Percentiles rank a stretch among this genome's conserved stretches.
These are phyloP conservation scores for Adela reaumurella DNA, from an alignment of 2,888 invertebrate genomes.

Conservation along the genomic window DNA sequence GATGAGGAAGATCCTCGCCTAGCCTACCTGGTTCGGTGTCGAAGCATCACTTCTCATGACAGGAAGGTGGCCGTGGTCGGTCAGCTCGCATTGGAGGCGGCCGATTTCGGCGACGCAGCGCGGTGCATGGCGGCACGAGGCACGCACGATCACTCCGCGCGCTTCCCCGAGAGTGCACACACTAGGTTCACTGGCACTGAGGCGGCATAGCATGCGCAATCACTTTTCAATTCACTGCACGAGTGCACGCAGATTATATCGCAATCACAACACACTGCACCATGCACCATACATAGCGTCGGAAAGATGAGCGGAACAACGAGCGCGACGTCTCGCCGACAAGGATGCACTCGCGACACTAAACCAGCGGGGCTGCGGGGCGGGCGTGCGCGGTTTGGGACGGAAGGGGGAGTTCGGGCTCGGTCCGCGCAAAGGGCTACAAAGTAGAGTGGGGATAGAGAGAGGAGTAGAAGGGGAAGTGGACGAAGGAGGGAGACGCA, in stretches of 20 bases:
- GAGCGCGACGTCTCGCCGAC: background rate
- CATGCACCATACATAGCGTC: background rate
- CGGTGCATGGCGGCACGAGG: slow-evolving; percentile 2
- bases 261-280: background rate
- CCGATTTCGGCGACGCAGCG: background rate
- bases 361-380: slow-evolving; percentile 15
- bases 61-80: slow-evolving; percentile 17
- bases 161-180: too few relatives aligned
- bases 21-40: slow-evolving; percentile 48
- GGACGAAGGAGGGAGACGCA: slow-evolving; percentile 37
- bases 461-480: slow-evolving; percentile 27
- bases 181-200: background rate
- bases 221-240: background rate
- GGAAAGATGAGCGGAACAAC: background rate
- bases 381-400: slow-evolving; percentile 27
- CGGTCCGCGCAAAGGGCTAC: slow-evolving; percentile 13
- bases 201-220: background rate
- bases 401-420: slow-evolving; percentile 13
- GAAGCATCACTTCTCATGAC: slow-evolving; percentile 47
- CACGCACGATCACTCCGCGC: background rate
- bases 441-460: slow-evolving; percentile 17
- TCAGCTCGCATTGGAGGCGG: slow-evolving; percentile 31
- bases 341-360: slow-evolving; percentile 4
- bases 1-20: too few relatives aligned
- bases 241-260: background rate